Conservation (phyloP, 2,888 invertebrate genomes). For the Julus scanicus region DNA sequence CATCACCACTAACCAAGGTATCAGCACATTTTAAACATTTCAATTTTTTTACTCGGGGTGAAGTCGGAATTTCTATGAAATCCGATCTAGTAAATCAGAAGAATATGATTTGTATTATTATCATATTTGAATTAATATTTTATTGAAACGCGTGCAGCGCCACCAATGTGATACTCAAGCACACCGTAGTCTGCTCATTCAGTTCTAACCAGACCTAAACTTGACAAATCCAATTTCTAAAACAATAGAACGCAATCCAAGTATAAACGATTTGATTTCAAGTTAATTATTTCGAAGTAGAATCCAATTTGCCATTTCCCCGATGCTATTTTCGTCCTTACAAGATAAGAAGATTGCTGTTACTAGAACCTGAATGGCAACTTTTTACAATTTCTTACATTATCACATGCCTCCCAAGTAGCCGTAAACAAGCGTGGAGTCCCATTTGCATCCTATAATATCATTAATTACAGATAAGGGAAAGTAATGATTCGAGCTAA, state of each 20-base stretch:
- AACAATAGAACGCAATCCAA: slow-evolving; percentile 12
- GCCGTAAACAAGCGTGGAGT: background rate
- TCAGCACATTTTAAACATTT: too few relatives aligned
- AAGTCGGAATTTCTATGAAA: too few relatives aligned
- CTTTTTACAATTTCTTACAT: background rate
- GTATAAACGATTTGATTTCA: slow-evolving; percentile 24
- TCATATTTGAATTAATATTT: too few relatives aligned
- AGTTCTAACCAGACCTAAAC: background rate
- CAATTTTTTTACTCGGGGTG: too few relatives aligned
- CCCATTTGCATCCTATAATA: slow-evolving; percentile 25
- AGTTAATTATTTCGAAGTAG: background rate
- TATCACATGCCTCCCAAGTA: background rate
- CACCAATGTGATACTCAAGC: background rate
- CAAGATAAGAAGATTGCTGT: background rate
- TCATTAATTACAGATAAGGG: slow-evolving; percentile 33
- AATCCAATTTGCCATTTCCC: background rate
- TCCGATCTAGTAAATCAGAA: too few relatives aligned
- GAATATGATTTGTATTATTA: too few relatives aligned
- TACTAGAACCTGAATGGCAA: background rate
- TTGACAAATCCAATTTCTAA: background rate
- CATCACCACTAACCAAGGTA: too few relatives aligned
- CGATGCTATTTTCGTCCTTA: background rate
- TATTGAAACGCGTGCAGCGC: background rate
- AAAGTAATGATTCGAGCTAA: background rate
- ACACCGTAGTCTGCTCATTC: background rate